Percentiles rank a stretch among this genome's conserved stretches.
Conservation (phyloP, 2,113 vertebrate species). For the Nanorana parkeri region DNA sequence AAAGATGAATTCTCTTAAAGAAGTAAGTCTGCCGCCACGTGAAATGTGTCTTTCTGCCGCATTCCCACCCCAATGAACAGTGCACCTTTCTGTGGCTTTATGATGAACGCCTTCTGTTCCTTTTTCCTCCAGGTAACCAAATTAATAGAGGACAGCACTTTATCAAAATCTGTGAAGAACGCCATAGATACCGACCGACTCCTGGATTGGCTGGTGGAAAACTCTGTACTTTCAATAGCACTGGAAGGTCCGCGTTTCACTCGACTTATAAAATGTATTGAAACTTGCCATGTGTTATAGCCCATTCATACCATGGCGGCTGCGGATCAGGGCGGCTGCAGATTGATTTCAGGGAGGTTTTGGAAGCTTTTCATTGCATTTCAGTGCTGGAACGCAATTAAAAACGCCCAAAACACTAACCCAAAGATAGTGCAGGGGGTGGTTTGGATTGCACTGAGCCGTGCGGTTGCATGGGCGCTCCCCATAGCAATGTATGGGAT, state of each 20-base stretch:
- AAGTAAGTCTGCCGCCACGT: constrained; percentile 74
- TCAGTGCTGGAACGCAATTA: no score
- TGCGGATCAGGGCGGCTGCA: no score
- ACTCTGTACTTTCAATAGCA: constrained; percentile 96
- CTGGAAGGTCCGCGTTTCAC: constrained; percentile 84
- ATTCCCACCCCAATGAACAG: not conserved
- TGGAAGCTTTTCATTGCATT: no score
- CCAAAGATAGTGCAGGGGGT: no score
- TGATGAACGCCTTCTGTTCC: not conserved
- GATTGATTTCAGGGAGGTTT: no score
- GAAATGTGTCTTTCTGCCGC: not conserved
- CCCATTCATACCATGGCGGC: no score
- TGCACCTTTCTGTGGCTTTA: not conserved
- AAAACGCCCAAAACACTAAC: no score
- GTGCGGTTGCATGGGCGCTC: no score
- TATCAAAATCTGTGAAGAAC: constrained; percentile 97
- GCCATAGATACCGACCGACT: constrained; percentile 95
- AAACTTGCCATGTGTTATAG: no score
- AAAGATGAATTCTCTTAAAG: constrained; percentile 99
- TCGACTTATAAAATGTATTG: not conserved
- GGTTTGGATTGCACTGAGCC: no score
- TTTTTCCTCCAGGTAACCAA: constrained; percentile 85
- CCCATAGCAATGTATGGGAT: no score
- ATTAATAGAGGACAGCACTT: constrained; percentile 97
- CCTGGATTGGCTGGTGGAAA: constrained; percentile 96